Conservation (phyloP, 2,797 vertebrate genomes). For the Eulemur rubriventer region DNA sequence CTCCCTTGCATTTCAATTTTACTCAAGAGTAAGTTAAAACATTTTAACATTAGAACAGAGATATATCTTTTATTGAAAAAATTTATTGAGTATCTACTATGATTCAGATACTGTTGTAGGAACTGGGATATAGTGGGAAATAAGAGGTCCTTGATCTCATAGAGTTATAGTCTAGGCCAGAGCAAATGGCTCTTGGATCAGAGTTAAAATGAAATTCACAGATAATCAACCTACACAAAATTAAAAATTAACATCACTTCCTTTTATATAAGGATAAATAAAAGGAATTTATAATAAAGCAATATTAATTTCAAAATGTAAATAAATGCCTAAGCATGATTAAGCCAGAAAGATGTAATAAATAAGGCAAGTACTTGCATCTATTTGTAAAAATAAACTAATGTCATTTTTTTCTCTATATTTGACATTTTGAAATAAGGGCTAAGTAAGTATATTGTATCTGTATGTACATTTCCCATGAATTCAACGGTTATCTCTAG, state of each 20-base stretch:
- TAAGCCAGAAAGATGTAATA: background rate
- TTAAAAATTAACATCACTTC: background rate
- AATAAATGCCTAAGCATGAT: background rate
- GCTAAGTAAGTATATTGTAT: background rate
- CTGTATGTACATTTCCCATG: background rate
- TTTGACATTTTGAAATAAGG: background rate
- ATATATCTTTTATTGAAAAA: background rate
- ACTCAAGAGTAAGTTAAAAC: background rate
- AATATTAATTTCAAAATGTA: background rate
- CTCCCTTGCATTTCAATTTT: background rate
- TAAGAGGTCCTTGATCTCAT: background rate
- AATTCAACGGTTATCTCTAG: background rate
- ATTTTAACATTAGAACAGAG: background rate
- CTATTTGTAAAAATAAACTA: background rate
- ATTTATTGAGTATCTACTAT: too few relatives aligned
- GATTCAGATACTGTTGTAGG: background rate
- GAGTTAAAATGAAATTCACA: background rate
- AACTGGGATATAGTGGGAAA: background rate
- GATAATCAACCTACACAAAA: background rate
- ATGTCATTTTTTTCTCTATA: background rate
- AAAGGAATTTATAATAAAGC: background rate
- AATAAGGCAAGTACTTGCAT: background rate
- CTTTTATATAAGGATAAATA: background rate
- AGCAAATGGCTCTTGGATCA: background rate
- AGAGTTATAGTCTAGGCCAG: background rate